These are phyloP conservation scores for Pachyramphus minor DNA, from an alignment of 2,113 vertebrate species.

Conservation along the genomic window DNA sequence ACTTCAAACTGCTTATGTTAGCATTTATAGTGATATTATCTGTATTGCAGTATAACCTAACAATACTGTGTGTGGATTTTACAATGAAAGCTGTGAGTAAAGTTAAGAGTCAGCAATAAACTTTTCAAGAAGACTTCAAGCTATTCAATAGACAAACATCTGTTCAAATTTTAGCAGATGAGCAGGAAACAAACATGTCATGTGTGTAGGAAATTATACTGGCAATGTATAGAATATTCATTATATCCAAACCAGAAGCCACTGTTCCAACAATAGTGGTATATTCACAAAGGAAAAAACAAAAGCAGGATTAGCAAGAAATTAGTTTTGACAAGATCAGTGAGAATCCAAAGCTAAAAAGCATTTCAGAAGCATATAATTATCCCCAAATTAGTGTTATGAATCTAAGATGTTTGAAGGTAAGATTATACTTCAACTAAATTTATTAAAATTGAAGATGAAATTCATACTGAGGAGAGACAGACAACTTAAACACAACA, in stretches of 20 bases:
- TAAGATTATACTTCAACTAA: not conserved
- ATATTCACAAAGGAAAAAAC: not conserved
- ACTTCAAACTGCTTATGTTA: not conserved
- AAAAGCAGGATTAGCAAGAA: not conserved
- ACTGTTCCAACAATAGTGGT: not conserved
- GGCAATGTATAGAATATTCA: not conserved
- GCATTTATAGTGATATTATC: accelerated
- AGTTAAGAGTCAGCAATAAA: not conserved
- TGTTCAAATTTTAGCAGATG: not conserved
- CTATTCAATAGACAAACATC: not conserved
- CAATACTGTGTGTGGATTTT: not conserved
- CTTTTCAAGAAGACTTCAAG: not conserved
- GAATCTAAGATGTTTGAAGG: not conserved
- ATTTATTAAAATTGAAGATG: not conserved
- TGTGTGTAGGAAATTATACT: not conserved
- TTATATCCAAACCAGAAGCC: not conserved
- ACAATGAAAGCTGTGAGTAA: not conserved
- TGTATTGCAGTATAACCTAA: not conserved
- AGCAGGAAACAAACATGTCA: not conserved
- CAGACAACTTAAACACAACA: not conserved
- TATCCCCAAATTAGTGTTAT: not conserved
- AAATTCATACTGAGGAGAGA: not conserved
- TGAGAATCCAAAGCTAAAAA: not conserved
- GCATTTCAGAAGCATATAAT: not conserved
- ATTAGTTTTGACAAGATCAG: not conserved